A percentile compares a stretch with the other conserved stretches of the same genome.
These are phyloP conservation scores for Channa argus DNA, from an alignment of 2,113 vertebrate genomes.

Conservation along the genomic window DNA sequence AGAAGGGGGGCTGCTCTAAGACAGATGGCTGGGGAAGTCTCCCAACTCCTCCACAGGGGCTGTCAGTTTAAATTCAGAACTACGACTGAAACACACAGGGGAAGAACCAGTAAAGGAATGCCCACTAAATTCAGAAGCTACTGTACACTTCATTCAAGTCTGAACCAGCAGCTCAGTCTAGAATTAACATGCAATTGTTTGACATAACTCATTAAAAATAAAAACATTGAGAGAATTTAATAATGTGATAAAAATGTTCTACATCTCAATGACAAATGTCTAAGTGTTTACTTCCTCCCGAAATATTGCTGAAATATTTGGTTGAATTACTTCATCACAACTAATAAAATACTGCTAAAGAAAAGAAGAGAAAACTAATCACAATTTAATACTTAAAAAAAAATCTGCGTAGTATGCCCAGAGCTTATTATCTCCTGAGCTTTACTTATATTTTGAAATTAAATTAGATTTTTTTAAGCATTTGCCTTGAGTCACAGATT, in stretches of 20 bases:
- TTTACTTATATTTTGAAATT: not conserved
- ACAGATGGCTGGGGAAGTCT: constrained; percentile 86
- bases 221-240: too few relatives aligned
- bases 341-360: too few relatives aligned
- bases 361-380: not conserved
- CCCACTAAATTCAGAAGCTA: constrained; percentile 49
- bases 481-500: not conserved
- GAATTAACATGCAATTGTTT: not conserved
- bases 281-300: not conserved
- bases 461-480: not conserved
- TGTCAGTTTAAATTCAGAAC: constrained; percentile 78
- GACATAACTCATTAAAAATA: not conserved
- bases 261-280: too few relatives aligned
- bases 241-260: too few relatives aligned
- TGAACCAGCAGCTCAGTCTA: constrained; percentile 2
- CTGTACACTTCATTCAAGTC: constrained; percentile 45
- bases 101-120: constrained; percentile 78
- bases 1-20: constrained; percentile 70
- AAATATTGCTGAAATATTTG: not conserved
- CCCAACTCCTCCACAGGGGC: constrained; percentile 81
- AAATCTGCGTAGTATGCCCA: not conserved
- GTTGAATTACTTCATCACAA: not conserved
- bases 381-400: not conserved
- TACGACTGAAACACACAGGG: constrained; percentile 66
- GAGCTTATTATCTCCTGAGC: not conserved